Evolutionary conservation across 2,888 invertebrate genomes (phyloP).

Genomic region (Eutolmus rufibarbis): DNA sequence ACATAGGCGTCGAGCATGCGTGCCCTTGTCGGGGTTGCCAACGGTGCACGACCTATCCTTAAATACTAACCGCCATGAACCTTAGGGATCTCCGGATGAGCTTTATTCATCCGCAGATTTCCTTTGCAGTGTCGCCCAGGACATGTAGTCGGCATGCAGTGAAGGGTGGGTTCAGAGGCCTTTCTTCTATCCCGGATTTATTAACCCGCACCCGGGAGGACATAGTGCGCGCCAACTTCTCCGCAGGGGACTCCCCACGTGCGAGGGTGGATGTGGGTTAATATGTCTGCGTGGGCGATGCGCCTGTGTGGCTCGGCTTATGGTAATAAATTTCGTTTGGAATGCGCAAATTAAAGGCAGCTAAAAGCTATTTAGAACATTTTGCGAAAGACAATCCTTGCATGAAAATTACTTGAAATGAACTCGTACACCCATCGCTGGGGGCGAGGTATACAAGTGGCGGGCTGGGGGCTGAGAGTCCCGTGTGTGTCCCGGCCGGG

Average conservation of each 20-base stretch:
- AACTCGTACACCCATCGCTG: background rate
- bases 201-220: background rate
- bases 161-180: background rate
- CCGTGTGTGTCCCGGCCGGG: background rate
- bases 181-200: background rate
- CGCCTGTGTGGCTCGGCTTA: background rate
- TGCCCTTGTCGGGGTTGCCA: conserved; percentile 1
- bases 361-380: conserved; percentile 47
- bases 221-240: background rate
- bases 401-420: conserved; percentile 45
- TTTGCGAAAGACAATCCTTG: conserved; percentile 45
- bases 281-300: background rate
- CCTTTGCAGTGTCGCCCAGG: conserved; percentile 2
- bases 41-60: background rate
- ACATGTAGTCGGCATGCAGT: background rate
- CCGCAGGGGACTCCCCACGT: background rate
- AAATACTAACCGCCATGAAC: conserved; percentile 3
- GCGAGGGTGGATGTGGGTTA: background rate
- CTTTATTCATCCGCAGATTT: conserved; percentile 32
- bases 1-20: conserved; percentile 15
- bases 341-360: conserved; percentile 44
- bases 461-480: background rate
- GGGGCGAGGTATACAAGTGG: background rate
- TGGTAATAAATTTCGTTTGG: conserved; percentile 44
- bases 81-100: background rate